Percentiles rank a stretch among this genome's conserved stretches.
These are phyloP conservation scores for Chloroclystis v-ata DNA, from an alignment of 2,888 invertebrate genomes.

Conservation along the genomic window DNA sequence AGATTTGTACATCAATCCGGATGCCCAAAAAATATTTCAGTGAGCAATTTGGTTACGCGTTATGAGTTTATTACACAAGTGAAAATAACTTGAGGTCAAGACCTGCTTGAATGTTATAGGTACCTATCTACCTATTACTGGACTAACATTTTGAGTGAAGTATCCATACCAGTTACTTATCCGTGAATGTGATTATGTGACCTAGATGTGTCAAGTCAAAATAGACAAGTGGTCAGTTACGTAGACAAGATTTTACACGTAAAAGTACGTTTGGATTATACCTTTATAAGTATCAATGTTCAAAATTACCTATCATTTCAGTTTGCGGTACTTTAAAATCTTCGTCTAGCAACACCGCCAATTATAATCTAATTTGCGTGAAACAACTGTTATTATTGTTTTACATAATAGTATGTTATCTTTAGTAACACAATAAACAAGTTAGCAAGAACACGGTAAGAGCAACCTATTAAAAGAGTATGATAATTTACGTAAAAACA, in stretches of 20 bases:
- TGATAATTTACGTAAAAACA: too few relatives aligned
- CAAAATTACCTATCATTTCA: slow-evolving; percentile 7
- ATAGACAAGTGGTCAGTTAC: slow-evolving; percentile 23
- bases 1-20: too few relatives aligned
- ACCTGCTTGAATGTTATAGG: background rate
- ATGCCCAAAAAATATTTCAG: too few relatives aligned
- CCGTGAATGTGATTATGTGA: slow-evolving; percentile 9
- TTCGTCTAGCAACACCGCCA: slow-evolving; percentile 26
- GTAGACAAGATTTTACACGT: slow-evolving; percentile 7
- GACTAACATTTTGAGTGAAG: slow-evolving; percentile 4
- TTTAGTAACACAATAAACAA: background rate
- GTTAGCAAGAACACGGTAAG: background rate
- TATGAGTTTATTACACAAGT: background rate
- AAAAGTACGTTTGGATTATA: background rate
- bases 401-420: slow-evolving; percentile 20
- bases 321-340: slow-evolving; percentile 22
- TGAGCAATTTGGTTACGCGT: background rate
- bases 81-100: slow-evolving; percentile 1
- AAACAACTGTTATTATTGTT: slow-evolving; percentile 33
- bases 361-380: slow-evolving; percentile 58
- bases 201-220: slow-evolving; percentile 25
- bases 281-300: background rate
- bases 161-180: slow-evolving; percentile 1
- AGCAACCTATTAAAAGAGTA: too few relatives aligned
- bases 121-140: background rate